Evolutionary conservation across 2,797 vertebrate genomes (phyloP), one percentile per base, ranked within the genome.

Genomic region (Notoglanidium macrostoma): DNA sequence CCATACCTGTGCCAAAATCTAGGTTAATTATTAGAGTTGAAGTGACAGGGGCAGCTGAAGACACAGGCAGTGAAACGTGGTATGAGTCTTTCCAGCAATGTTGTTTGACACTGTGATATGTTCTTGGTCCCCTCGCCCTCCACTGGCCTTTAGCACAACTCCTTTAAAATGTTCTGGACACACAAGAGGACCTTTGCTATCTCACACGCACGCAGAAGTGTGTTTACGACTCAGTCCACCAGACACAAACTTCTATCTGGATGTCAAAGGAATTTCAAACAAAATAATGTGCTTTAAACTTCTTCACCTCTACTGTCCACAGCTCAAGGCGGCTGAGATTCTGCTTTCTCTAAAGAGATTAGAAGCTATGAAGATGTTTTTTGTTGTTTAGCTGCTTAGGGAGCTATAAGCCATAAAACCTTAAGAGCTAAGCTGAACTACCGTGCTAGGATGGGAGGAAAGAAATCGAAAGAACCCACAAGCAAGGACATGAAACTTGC

Each of bases 11-110:
- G 68, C 59, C 67, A 87, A 87, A 87, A 92, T 87, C 87, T 88
- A 90, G 89, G 90, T 87, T 91, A 92, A 91, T 81, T 92, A 93
- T 93, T 94, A 92, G 86, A 89, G 83, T 89, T 91, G 89, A 95
- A 97, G 90, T 96, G 97, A 96, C 96, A 96, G 95, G 84, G 93
- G 93, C 97, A 97, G 96, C 96, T 97, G 96, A 90, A 88, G 87
- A 17, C 77, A 84, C 83, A 83, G 88, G 88, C 88, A 21, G 81
- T 92, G 93, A 92, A 87, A 92, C 93, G 94, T 92, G 85, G 87
- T 92, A 94, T 92, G 94, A 94, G 92, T 91, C 40, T 82, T 83
- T 93, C 91, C 83, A 88, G 93, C 89, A 94, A 92, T 94, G 92
- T 91, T 94, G 91, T 73, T 90, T 82, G 94, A 94, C 92, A 84